Percentiles rank a stretch among this genome's conserved stretches.
Conservation (phyloP, 1,140 invertebrate genomes). For the Eurosta solidaginis region DNA sequence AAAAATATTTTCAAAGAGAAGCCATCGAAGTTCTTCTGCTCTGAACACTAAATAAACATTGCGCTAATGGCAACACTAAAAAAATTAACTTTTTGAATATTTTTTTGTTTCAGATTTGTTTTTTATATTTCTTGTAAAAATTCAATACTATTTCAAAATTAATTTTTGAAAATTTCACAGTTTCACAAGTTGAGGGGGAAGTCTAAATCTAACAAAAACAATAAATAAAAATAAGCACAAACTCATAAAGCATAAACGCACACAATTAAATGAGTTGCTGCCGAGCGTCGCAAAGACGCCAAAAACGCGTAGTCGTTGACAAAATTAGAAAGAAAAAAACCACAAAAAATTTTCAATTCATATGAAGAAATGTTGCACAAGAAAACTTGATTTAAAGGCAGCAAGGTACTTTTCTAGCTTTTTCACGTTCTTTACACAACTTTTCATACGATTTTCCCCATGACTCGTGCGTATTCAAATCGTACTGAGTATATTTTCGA, state of each 20-base stretch:
- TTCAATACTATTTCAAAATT: conserved; percentile 4
- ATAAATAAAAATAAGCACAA: background rate
- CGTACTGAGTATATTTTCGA: conserved; percentile 9
- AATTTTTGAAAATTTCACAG: conserved; percentile 25
- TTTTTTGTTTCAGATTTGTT: background rate
- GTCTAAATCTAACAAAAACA: background rate
- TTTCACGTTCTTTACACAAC: background rate
- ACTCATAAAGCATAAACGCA: background rate
- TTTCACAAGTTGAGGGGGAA: background rate
- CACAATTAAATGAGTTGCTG: background rate
- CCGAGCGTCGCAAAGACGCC: background rate
- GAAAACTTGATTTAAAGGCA: background rate
- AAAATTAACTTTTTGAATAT: no score
- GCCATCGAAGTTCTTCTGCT: background rate
- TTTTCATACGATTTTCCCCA: conserved; percentile 18
- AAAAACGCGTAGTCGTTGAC: background rate
- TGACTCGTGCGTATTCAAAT: conserved; percentile 1
- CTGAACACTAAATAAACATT: background rate
- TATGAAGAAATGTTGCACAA: background rate
- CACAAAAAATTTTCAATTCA: background rate
- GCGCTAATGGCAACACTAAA: background rate
- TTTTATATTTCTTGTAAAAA: background rate
- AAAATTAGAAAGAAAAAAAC: background rate
- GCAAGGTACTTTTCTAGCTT: background rate
- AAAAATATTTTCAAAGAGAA: background rate